These are phyloP conservation scores for Sarcophaga variegata DNA, from an alignment of 2,888 invertebrate species.

Conservation along the genomic window DNA sequence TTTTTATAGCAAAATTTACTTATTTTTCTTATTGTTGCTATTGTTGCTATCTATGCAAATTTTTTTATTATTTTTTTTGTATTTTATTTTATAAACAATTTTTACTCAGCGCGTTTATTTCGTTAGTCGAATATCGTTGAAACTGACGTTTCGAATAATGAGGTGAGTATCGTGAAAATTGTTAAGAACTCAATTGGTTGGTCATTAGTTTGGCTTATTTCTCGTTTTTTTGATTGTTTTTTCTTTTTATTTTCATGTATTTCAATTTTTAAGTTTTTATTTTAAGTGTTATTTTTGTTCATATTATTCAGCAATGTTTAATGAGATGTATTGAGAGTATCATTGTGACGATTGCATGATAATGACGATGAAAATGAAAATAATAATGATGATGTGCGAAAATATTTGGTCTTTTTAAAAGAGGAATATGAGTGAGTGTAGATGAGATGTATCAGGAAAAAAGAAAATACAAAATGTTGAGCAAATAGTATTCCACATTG, in stretches of 20 bases:
- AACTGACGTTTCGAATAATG: conserved; percentile 72
- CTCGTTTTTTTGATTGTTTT: conserved; percentile 31
- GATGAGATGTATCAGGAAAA: conserved; percentile 12
- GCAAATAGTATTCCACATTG: too few species aligned
- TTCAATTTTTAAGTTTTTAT: conserved; percentile 1
- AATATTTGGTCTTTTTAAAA: not conserved
- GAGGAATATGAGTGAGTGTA: not conserved
- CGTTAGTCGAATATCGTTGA: conserved; percentile 73
- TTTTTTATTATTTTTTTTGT: conserved; percentile 53
- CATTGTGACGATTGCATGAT: conserved; percentile 37
- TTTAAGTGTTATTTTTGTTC: not conserved
- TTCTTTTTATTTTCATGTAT: not conserved
- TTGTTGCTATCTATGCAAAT: conserved; percentile 54
- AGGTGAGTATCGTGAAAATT: conserved; percentile 67
- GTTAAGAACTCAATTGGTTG: conserved; percentile 67
- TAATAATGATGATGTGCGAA: conserved; percentile 7
- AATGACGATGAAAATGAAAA: conserved; percentile 23
- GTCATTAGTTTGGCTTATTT: conserved; percentile 56
- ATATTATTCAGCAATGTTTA: conserved; percentile 24
- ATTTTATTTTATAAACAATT: conserved; percentile 58
- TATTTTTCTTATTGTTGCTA: conserved; percentile 1
- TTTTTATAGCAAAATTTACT: conserved; percentile 20
- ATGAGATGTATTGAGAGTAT: conserved; percentile 54
- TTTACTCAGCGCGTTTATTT: conserved; percentile 72
- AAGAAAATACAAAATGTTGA: not conserved